phyloP scores from a whole-genome alignment of 2,797 vertebrate species.

The Eidolon dupreanum region DNA sequence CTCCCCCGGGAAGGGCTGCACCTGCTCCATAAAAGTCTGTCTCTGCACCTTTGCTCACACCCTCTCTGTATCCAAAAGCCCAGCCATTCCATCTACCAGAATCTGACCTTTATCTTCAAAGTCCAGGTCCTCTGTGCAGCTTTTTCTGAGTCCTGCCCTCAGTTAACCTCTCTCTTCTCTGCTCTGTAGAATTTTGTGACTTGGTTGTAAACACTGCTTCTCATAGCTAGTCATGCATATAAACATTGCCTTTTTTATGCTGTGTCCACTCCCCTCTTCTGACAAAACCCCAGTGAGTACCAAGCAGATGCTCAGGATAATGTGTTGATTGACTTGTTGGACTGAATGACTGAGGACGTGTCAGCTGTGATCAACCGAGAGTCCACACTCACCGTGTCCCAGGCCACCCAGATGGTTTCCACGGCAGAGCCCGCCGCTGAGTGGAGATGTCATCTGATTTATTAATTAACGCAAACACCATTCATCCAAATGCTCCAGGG shows the following conservation, averaged over 20 bases:
- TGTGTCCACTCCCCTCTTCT: fast-evolving
- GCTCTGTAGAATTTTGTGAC: not conserved
- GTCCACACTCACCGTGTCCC: not conserved
- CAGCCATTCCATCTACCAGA: not conserved
- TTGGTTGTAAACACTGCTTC: not conserved
- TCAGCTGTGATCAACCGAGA: conserved; percentile 45
- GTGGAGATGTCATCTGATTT: conserved; percentile 47
- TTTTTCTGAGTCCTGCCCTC: too few relatives aligned
- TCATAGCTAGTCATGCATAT: too few relatives aligned
- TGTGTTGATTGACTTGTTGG: not conserved
- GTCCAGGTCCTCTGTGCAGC: not conserved
- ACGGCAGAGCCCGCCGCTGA: not conserved
- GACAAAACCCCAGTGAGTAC: not conserved
- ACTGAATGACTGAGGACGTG: not conserved
- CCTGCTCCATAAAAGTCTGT: not conserved
- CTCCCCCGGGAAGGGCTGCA: not conserved
- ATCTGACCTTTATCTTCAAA: not conserved
- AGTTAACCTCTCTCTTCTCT: not conserved
- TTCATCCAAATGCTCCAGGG: conserved; percentile 44
- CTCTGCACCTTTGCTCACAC: not conserved
- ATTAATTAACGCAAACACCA: conserved; percentile 73
- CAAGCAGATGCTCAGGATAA: not conserved
- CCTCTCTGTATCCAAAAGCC: not conserved
- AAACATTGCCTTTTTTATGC: not conserved
- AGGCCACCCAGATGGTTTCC: conserved; percentile 47